phyloP scores from a whole-genome alignment of 2,888 invertebrate species.

The Drosophila buzzatii region DNA sequence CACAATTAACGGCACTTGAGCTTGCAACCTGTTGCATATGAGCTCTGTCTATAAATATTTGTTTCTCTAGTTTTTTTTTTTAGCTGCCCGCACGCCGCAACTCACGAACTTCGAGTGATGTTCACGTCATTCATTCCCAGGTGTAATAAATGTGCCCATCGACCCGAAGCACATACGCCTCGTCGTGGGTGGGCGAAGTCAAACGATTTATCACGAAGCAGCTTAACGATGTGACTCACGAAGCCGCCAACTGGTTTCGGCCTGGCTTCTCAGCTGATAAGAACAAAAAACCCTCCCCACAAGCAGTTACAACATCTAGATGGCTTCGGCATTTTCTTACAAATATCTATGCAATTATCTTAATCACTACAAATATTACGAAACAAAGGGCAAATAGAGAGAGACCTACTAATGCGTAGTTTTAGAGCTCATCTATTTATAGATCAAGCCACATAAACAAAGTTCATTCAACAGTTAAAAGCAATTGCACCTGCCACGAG shows the following conservation, averaged over 20 bases:
- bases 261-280: slow-evolving; percentile 40
- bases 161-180: slow-evolving; percentile 36
- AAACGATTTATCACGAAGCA: slow-evolving; percentile 45
- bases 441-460: not conserved
- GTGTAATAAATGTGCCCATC: slow-evolving; percentile 40
- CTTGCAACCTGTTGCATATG: slow-evolving; percentile 51
- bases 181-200: slow-evolving; percentile 47
- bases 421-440: not conserved
- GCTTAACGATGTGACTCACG: slow-evolving; percentile 37
- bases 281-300: slow-evolving; percentile 17
- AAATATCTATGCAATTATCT: slow-evolving; percentile 24
- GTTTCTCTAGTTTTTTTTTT: not conserved
- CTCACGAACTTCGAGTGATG: slow-evolving; percentile 49
- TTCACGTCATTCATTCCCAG: slow-evolving; percentile 37
- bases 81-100: slow-evolving; percentile 45
- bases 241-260: slow-evolving; percentile 50
- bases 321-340: not conserved
- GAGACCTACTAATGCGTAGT: slow-evolving; percentile 1
- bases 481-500: not conserved
- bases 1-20: slow-evolving; percentile 23
- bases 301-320: slow-evolving; percentile 14
- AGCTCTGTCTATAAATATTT: not conserved
- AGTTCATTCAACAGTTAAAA: not conserved
- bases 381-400: not conserved
- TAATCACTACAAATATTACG: slow-evolving; percentile 18